Evolutionary conservation across 2,113 vertebrate genomes (phyloP).

Genomic region (Dinomys branickii): DNA sequence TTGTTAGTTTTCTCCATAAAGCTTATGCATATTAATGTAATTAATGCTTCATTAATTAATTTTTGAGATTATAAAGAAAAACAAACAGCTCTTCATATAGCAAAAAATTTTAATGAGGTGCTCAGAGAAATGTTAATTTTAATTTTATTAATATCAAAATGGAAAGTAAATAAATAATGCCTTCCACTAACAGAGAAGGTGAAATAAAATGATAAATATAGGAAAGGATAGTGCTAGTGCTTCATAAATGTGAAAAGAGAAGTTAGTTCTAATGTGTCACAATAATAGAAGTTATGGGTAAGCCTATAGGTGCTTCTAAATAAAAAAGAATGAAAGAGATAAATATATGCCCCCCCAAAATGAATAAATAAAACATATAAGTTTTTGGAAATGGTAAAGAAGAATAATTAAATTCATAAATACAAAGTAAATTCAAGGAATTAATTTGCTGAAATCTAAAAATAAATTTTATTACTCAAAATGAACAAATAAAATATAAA

Average conservation of each 20-base stretch:
- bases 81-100: not conserved
- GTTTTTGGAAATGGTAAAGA: not conserved
- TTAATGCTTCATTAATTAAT: not conserved
- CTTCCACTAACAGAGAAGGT: not conserved
- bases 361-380: not conserved
- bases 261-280: not conserved
- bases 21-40: not conserved
- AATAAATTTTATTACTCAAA: not conserved
- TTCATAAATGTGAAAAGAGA: not conserved
- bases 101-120: not conserved
- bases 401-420: not conserved
- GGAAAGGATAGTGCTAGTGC: not conserved
- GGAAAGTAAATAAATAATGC: not conserved
- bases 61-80: not conserved
- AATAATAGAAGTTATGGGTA: not conserved
- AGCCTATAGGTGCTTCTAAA: not conserved
- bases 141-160: not conserved
- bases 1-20: not conserved
- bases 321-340: not conserved
- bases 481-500: not conserved
- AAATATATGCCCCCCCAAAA: not conserved
- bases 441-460: not conserved
- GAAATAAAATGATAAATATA: not conserved
- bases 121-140: not conserved
- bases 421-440: not conserved